phyloP scores from a whole-genome alignment of 2,888 invertebrate genomes.

The Gymnosoma rotundatum region DNA sequence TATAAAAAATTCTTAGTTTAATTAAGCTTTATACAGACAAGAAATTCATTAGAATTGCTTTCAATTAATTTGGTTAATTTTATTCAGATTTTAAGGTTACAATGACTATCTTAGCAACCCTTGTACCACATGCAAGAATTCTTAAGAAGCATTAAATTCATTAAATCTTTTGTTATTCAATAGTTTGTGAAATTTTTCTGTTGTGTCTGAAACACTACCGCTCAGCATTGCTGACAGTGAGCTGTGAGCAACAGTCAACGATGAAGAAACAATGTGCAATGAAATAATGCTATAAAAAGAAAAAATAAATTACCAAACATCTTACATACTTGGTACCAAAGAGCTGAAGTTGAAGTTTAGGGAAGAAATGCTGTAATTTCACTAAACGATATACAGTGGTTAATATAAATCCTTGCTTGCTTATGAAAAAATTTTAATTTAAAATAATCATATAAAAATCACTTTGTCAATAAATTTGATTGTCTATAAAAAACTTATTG shows the following conservation, averaged over 20 bases:
- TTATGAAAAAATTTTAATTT: too few relatives aligned
- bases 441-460: too few relatives aligned
- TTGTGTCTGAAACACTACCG: slow-evolving; percentile 13
- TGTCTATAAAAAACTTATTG: too few relatives aligned
- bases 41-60: slow-evolving; percentile 21
- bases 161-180: slow-evolving; percentile 25
- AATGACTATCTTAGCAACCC: slow-evolving; percentile 18
- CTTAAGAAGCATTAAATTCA: slow-evolving; percentile 37
- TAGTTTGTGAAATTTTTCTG: background rate
- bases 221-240: slow-evolving; percentile 26
- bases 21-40: slow-evolving; percentile 3
- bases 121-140: slow-evolving; percentile 16
- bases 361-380: background rate
- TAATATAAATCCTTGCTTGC: too few relatives aligned
- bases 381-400: background rate
- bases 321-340: slow-evolving; percentile 23
- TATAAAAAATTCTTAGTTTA: slow-evolving; percentile 10
- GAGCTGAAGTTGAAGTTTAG: slow-evolving; percentile 14
- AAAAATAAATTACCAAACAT: background rate
- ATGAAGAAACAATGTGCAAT: slow-evolving; percentile 34
- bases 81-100: slow-evolving; percentile 19
- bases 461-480: too few relatives aligned
- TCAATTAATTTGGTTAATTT: slow-evolving; percentile 37
- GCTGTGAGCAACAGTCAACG: slow-evolving; percentile 28
- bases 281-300: slow-evolving; percentile 1